phyloP scores from a whole-genome alignment of 2,888 invertebrate species.

The Erebia palarica region DNA sequence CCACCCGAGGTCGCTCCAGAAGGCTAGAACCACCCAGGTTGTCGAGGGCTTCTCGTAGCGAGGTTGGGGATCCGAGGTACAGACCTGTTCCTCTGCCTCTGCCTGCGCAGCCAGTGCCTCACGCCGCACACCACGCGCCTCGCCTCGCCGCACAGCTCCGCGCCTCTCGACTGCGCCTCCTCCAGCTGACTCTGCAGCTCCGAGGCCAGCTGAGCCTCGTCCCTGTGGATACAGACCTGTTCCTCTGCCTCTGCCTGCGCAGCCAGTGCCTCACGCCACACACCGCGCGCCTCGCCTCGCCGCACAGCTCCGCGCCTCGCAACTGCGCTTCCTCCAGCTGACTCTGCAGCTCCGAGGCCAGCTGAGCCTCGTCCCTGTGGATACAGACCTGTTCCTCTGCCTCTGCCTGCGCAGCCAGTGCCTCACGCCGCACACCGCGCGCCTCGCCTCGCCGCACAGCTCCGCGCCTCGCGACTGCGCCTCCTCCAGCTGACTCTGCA shows the following conservation, averaged over 20 bases:
- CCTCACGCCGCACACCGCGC: constrained; percentile 53
- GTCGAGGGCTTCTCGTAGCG: not conserved
- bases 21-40: not conserved
- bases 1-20: too few relatives aligned
- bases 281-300: constrained; percentile 55
- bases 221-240: constrained; percentile 37
- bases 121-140: constrained; percentile 53
- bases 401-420: constrained; percentile 44
- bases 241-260: constrained; percentile 44
- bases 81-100: constrained; percentile 42
- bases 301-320: constrained; percentile 63
- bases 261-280: constrained; percentile 50
- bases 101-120: constrained; percentile 46
- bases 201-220: too few relatives aligned
- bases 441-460: constrained; percentile 61
- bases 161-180: constrained; percentile 60
- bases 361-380: too few relatives aligned
- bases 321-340: constrained; percentile 57
- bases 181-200: constrained; percentile 54
- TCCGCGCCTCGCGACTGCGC: constrained; percentile 61
- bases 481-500: constrained; percentile 54
- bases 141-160: constrained; percentile 60
- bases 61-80: constrained; percentile 30
- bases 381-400: constrained; percentile 42
- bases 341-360: constrained; percentile 48